These are phyloP conservation scores for Beaufortia kweichowensis DNA, from an alignment of 2,113 vertebrate species.

Conservation along the genomic window DNA sequence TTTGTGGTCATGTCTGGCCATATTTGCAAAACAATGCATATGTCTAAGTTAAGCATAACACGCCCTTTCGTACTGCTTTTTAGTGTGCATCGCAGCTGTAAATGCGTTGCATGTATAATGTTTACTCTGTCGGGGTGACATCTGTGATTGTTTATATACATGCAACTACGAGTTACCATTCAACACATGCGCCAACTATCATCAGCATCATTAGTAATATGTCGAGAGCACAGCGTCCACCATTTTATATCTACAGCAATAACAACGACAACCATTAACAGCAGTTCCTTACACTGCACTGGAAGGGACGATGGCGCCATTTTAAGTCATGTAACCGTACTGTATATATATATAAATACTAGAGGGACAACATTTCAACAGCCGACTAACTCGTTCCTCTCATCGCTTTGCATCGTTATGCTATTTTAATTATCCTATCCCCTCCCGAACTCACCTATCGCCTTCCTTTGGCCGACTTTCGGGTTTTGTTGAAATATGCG, in stretches of 20 bases:
- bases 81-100: background rate
- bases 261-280: slow-evolving; percentile 56
- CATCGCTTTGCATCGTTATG: background rate
- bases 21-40: background rate
- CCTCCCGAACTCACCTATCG: slow-evolving; percentile 39
- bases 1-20: background rate
- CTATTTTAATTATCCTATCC: slow-evolving; percentile 6
- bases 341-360: background rate
- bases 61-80: background rate
- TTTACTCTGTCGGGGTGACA: background rate
- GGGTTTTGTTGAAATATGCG: slow-evolving; percentile 49
- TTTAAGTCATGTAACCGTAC: slow-evolving; percentile 33
- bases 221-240: slow-evolving; percentile 46
- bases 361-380: background rate
- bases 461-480: slow-evolving; percentile 50
- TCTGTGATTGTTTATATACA: background rate
- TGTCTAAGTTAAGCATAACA: background rate
- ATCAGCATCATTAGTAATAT: too few species aligned
- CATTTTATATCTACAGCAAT: slow-evolving; percentile 58
- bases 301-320: slow-evolving; percentile 45
- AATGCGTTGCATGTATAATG: background rate
- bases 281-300: slow-evolving; percentile 36
- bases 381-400: background rate
- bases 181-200: slow-evolving; percentile 3
- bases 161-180: background rate